Conservation (phyloP, 1,140 invertebrate species). For the Procambarus clarkii region DNA sequence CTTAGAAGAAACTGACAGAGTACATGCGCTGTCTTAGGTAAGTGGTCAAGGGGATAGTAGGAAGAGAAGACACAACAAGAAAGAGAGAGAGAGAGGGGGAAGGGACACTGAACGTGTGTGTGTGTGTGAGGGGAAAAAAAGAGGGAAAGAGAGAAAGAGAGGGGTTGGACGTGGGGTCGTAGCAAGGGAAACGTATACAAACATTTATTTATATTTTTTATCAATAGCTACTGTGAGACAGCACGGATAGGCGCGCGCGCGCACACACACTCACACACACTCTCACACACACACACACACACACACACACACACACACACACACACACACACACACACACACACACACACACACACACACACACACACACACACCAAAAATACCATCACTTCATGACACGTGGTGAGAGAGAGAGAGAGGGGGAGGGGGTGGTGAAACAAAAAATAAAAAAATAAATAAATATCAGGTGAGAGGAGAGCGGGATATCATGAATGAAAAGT, state of each 20-base stretch:
- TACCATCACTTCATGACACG: slow-evolving; percentile 15
- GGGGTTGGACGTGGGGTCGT: neutral
- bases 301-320: neutral
- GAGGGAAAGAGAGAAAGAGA: slow-evolving; percentile 27
- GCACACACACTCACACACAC: neutral
- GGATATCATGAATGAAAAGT: neutral
- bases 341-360: too few relatives aligned
- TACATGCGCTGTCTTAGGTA: neutral
- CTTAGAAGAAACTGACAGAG: too few relatives aligned
- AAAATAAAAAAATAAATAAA: neutral
- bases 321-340: too few relatives aligned
- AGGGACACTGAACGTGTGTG: neutral
- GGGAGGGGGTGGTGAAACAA: neutral
- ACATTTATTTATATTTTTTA: neutral
- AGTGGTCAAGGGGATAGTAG: neutral
- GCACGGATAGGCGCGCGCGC: neutral
- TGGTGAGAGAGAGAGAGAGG: neutral
- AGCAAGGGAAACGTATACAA: neutral
- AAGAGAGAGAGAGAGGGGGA: slow-evolving; percentile 16
- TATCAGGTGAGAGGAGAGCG: neutral
- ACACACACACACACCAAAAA: too few relatives aligned
- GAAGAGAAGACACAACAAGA: neutral
- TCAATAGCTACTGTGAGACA: neutral
- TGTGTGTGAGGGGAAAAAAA: too few relatives aligned
- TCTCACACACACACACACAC: neutral